Conservation (phyloP, 1,140 invertebrate species). For the Anagrus nilaparvatae region DNA sequence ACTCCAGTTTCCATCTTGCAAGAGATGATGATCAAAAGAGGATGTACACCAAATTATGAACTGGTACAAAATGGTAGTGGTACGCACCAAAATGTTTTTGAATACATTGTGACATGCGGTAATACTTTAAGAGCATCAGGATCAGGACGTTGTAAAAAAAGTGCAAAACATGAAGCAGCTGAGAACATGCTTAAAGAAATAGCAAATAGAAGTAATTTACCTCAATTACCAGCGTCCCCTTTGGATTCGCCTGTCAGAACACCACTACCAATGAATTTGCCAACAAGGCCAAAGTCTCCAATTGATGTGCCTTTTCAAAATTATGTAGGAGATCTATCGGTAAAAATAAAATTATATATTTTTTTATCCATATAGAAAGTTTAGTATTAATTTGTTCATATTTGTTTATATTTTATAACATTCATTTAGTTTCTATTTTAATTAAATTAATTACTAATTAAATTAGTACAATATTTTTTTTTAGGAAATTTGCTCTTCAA, state of each 20-base stretch:
- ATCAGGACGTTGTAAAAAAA: conserved; percentile 56
- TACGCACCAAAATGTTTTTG: conserved; percentile 61
- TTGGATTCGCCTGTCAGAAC: conserved; percentile 25
- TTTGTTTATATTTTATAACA: background rate
- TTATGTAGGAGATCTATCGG: conserved; percentile 33
- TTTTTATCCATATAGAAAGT: background rate
- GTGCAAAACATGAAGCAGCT: conserved; percentile 60
- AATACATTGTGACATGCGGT: conserved; percentile 48
- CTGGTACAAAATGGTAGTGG: conserved; percentile 58
- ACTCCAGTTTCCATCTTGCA: conserved; percentile 64
- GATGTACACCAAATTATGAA: conserved; percentile 54
- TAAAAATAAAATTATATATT: conserved; percentile 14
- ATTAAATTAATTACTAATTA: background rate
- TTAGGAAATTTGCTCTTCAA: conserved; percentile 50
- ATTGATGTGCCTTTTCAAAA: conserved; percentile 28
- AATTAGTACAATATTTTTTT: conserved; percentile 16
- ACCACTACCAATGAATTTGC: conserved; percentile 18
- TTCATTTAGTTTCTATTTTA: background rate
- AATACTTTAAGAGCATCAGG: conserved; percentile 41
- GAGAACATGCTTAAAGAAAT: conserved; percentile 45
- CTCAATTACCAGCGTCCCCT: conserved; percentile 29
- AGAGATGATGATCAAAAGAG: conserved; percentile 56
- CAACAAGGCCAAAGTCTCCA: conserved; percentile 16
- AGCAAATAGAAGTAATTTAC: conserved; percentile 31
- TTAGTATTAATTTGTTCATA: too few relatives aligned